Percentiles rank a stretch among this genome's conserved stretches.
These are phyloP conservation scores for Cryptoprocta ferox DNA, from an alignment of 2,797 vertebrate genomes.

Conservation along the genomic window DNA sequence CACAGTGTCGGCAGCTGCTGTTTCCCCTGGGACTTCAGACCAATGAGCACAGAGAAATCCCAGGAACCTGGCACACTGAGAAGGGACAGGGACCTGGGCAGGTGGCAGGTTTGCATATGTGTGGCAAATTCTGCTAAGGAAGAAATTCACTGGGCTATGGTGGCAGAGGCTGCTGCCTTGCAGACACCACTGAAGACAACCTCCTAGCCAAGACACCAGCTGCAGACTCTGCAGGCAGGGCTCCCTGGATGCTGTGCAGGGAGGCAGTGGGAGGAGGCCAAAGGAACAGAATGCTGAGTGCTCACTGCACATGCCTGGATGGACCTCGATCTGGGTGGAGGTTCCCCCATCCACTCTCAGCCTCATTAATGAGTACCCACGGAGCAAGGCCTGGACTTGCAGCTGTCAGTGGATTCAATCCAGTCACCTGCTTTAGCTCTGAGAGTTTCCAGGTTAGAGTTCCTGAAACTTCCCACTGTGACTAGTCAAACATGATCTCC, in stretches of 20 bases:
- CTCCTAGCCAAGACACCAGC: too few relatives aligned
- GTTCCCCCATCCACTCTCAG: not conserved
- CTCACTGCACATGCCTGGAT: not conserved
- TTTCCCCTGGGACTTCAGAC: not conserved
- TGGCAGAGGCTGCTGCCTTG: too few relatives aligned
- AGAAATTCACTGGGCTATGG: not conserved
- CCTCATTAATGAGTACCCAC: not conserved
- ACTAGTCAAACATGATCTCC: conserved; percentile 80
- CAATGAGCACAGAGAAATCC: not conserved
- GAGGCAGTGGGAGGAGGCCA: rapidly evolving
- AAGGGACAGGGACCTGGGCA: not conserved
- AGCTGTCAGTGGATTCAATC: not conserved
- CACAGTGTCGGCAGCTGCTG: not conserved
- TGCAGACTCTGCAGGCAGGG: rapidly evolving
- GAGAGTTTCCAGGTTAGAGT: conserved; percentile 74
- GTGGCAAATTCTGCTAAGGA: not conserved
- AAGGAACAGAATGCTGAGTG: not conserved
- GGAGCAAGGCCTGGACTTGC: not conserved
- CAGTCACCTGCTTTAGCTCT: conserved; percentile 17
- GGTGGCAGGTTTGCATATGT: not conserved
- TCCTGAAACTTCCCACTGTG: conserved; percentile 83
- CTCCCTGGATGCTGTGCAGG: rapidly evolving
- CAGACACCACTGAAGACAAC: not conserved
- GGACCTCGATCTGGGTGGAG: not conserved
- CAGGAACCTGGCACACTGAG: not conserved